Percentiles rank a stretch among this genome's conserved stretches.
These are phyloP conservation scores for Argynnis bischoffii DNA, from an alignment of 2,888 invertebrate genomes.

Conservation along the genomic window DNA sequence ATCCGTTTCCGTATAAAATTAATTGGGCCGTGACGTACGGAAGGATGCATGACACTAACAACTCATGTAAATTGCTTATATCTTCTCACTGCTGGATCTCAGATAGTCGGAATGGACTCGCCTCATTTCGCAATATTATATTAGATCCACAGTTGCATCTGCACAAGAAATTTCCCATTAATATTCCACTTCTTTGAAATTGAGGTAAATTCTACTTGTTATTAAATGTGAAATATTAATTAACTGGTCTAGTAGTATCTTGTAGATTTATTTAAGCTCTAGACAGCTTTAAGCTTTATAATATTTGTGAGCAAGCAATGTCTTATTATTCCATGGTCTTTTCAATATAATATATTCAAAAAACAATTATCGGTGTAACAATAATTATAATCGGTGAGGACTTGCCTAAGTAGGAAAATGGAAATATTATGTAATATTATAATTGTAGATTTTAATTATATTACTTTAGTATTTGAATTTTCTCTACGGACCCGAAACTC, in stretches of 20 bases:
- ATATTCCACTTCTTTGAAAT: conserved; percentile 24
- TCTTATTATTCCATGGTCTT: too few relatives aligned
- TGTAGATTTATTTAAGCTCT: conserved; percentile 6
- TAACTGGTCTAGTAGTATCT: not conserved
- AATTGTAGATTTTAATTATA: too few relatives aligned
- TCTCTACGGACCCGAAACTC: too few relatives aligned
- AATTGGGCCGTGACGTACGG: conserved; percentile 76
- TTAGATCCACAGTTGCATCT: conserved; percentile 29
- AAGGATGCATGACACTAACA: conserved; percentile 76
- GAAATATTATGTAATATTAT: too few relatives aligned
- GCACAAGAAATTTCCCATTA: conserved; percentile 26
- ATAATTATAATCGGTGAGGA: too few relatives aligned
- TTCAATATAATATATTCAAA: too few relatives aligned
- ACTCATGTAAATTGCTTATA: conserved; percentile 73
- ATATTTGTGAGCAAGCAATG: too few relatives aligned
- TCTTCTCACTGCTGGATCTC: conserved; percentile 43
- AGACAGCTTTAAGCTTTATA: too few relatives aligned
- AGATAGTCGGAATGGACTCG: conserved; percentile 45
- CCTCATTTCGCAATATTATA: conserved; percentile 39
- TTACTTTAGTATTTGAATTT: too few relatives aligned
- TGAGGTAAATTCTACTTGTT: conserved; percentile 10
- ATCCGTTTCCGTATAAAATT: conserved; percentile 80
- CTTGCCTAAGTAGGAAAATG: too few relatives aligned
- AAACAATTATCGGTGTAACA: too few relatives aligned
- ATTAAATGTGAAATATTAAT: conserved; percentile 16